phyloP scores from a whole-genome alignment of 1,140 invertebrate genomes.

The Calephelis virginiensis region DNA sequence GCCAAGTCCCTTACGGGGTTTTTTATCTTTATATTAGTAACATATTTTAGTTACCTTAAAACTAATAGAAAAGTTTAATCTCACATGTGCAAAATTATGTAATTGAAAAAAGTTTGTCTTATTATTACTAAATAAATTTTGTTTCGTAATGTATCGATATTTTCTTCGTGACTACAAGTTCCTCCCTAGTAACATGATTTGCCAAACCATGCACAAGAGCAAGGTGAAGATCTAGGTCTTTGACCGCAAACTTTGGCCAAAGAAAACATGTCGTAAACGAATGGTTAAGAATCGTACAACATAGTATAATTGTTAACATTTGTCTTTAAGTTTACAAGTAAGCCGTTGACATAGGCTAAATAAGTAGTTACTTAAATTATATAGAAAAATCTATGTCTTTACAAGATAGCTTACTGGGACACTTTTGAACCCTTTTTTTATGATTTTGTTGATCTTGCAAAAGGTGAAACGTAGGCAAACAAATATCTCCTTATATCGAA shows the following conservation, averaged over 20 bases:
- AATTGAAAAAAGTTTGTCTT: neutral
- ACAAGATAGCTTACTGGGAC: too few relatives aligned
- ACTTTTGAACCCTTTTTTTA: too few relatives aligned
- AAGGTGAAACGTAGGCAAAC: too few relatives aligned
- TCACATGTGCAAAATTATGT: neutral
- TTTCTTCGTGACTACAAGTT: constrained; percentile 24
- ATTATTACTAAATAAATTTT: neutral
- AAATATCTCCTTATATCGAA: too few relatives aligned
- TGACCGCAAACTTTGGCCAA: constrained; percentile 47
- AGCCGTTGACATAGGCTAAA: too few relatives aligned
- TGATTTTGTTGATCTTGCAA: too few relatives aligned
- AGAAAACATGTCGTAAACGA: constrained; percentile 24
- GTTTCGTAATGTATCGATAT: neutral
- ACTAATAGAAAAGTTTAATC: too few relatives aligned
- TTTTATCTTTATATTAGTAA: too few relatives aligned
- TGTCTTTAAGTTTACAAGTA: neutral
- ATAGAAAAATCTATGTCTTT: too few relatives aligned
- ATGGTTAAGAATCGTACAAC: neutral
- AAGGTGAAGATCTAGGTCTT: constrained; percentile 73
- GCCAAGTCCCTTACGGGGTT: too few relatives aligned
- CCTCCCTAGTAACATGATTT: constrained; percentile 32
- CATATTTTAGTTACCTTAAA: too few relatives aligned
- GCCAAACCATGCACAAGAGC: constrained; percentile 66
- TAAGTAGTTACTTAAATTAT: too few relatives aligned
- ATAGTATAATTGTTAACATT: neutral